phyloP scores from a whole-genome alignment of 2,113 vertebrate species.

The Neoarius graeffei region DNA sequence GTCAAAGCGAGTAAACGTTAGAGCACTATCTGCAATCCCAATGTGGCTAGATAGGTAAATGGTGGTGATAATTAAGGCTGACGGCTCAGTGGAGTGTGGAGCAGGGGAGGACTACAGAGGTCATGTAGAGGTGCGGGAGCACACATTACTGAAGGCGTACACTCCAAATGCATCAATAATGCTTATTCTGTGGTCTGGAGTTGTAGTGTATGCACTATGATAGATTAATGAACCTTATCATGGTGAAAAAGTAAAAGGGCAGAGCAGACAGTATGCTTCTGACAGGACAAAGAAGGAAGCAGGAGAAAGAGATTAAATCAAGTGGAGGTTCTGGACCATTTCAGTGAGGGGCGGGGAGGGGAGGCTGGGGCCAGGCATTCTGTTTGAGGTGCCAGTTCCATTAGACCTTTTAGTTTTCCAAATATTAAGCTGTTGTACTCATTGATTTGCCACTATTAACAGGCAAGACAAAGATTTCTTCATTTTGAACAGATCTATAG shows the following conservation, averaged over 20 bases:
- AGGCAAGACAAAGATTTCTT: not conserved
- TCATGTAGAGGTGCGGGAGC: conserved; percentile 38
- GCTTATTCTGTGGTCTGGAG: conserved; percentile 38
- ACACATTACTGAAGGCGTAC: conserved; percentile 18
- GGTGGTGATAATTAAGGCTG: conserved; percentile 48
- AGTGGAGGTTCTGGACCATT: conserved; percentile 12
- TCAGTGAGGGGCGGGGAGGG: too few species aligned
- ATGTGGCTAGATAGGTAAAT: conserved; percentile 39
- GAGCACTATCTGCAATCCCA: not conserved
- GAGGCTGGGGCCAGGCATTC: not conserved
- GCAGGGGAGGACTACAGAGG: conserved; percentile 38
- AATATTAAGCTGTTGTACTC: not conserved
- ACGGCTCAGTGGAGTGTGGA: conserved; percentile 46
- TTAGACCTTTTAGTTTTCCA: not conserved
- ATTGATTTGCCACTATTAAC: not conserved
- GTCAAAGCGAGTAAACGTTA: conserved; percentile 50
- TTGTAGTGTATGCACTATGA: conserved; percentile 22
- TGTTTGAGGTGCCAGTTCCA: not conserved
- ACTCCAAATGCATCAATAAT: conserved; percentile 38
- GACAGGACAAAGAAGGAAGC: conserved; percentile 1
- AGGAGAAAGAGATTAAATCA: conserved; percentile 9
- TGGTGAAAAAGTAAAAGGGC: not conserved
- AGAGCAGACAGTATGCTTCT: not conserved
- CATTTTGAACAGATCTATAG: not conserved
- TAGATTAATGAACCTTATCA: conserved; percentile 40